phyloP scores from a whole-genome alignment of 2,113 vertebrate genomes.

The Tyrannus savana region DNA sequence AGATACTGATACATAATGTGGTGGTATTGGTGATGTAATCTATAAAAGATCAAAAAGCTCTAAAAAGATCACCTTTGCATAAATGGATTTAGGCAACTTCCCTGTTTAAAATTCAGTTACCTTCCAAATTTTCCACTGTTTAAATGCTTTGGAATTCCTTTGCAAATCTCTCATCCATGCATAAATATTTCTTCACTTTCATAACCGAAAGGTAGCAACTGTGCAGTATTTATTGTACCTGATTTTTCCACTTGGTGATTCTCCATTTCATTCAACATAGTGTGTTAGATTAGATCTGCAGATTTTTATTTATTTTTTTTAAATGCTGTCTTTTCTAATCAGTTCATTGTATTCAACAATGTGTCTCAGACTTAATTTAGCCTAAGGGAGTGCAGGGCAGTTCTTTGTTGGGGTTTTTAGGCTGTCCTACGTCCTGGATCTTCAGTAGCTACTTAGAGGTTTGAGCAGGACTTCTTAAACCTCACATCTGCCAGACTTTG shows the following conservation, averaged over 20 bases:
- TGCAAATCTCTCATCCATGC: background rate
- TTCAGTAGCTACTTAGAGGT: background rate
- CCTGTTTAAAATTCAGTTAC: background rate
- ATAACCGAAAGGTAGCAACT: background rate
- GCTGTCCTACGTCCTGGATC: background rate
- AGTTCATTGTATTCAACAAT: rapidly evolving
- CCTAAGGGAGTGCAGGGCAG: background rate
- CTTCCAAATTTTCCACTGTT: background rate
- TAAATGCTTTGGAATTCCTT: background rate
- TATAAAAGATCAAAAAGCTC: background rate
- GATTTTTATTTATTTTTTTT: background rate
- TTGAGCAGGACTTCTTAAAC: background rate
- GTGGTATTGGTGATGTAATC: background rate
- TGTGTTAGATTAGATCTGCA: background rate
- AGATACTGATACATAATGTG: background rate
- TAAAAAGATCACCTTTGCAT: background rate
- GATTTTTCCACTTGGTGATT: background rate
- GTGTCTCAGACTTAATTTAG: background rate
- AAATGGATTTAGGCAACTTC: background rate
- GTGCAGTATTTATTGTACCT: background rate
- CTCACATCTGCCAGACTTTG: background rate
- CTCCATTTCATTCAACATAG: background rate
- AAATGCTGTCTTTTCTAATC: background rate
- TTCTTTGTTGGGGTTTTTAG: background rate
- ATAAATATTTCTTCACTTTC: background rate